Evolutionary conservation across 1,140 invertebrate species (phyloP), one percentile per base, ranked within the genome.

Genomic region (Cataglyphis hispanica): DNA sequence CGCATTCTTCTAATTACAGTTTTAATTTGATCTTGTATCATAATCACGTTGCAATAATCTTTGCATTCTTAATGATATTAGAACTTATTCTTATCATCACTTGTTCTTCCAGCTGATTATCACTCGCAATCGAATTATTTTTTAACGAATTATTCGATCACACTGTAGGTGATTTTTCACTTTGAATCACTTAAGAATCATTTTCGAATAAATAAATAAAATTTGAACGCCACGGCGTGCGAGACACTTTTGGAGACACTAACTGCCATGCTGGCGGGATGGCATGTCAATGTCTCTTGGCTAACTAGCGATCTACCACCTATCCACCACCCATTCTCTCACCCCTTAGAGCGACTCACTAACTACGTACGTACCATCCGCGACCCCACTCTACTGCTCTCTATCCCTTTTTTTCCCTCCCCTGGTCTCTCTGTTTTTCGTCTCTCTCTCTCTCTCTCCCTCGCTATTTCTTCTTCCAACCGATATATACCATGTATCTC

Each of bases 251-350:
- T 64, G 27, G 50, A 85, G 67, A 78, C 60, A 67, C 74, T 53
- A 75, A 85, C 90, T 93, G 90, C 84, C 92, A 93, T 92, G 91
- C 89, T 88, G 87, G 87, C 93, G 89, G 85, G 92, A 92, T 92
- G 85, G 90, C 80, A 90, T 93, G 93, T 92, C 93, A 93, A 93
- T 92, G 92, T 94, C 92, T 94, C 93, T 93, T 93, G 85, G 91
- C 92, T 91, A 93, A 93, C 93, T 93, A 92, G 90, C 87, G 89
- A 93, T 90, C 90, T 92, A 93, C 92, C 92, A 93, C 93, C 92
- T 93, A 91, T 74, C 92, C 87, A 89, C 91, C 92, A 91, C 89
- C 89, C 91, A 91, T 89, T 91, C 78, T 83, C 91, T 93, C 93
- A 94, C 93, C 93, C 92, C 92, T 92, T 91, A 66, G 19, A 90